Conservation (phyloP, 2,113 vertebrate genomes). For the Synchiropus splendidus region DNA sequence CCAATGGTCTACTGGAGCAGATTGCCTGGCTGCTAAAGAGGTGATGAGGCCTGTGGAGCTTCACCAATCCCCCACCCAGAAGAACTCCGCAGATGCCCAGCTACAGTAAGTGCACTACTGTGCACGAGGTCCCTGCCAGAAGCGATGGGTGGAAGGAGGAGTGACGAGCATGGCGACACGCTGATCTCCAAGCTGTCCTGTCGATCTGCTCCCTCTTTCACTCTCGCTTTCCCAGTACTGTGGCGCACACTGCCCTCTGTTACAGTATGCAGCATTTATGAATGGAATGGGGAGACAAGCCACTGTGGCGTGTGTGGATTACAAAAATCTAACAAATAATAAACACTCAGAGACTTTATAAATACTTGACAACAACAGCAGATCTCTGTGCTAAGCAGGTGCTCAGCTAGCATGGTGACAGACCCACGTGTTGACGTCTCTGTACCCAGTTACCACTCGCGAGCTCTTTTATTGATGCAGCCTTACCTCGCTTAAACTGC, state of each 20-base stretch:
- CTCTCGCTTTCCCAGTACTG: slow-evolving; percentile 1
- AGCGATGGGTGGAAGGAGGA: slow-evolving; percentile 43
- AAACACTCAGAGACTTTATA: too few species aligned
- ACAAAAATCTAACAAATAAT: too few species aligned
- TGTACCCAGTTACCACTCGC: too few species aligned
- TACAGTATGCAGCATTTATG: slow-evolving; percentile 5
- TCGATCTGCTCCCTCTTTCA: slow-evolving; percentile 42
- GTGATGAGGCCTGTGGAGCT: slow-evolving; percentile 41
- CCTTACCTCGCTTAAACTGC: too few species aligned
- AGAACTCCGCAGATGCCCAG: slow-evolving; percentile 59
- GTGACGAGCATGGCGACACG: slow-evolving; percentile 58
- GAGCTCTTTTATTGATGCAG: too few species aligned
- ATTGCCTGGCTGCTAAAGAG: slow-evolving; percentile 69
- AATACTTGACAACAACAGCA: too few species aligned
- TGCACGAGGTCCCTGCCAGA: slow-evolving; percentile 41
- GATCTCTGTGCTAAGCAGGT: too few species aligned
- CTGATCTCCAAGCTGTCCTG: slow-evolving; percentile 70
- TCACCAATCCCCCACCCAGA: slow-evolving; percentile 13
- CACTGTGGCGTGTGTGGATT: too few species aligned
- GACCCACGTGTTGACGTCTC: too few species aligned
- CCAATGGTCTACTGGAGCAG: slow-evolving; percentile 41
- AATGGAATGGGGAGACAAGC: too few species aligned
- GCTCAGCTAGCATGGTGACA: too few species aligned
- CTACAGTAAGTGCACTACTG: slow-evolving; percentile 47
- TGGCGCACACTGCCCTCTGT: too few species aligned